Conservation (phyloP, 2,113 vertebrate species). For the Leptocoma aspasia region DNA sequence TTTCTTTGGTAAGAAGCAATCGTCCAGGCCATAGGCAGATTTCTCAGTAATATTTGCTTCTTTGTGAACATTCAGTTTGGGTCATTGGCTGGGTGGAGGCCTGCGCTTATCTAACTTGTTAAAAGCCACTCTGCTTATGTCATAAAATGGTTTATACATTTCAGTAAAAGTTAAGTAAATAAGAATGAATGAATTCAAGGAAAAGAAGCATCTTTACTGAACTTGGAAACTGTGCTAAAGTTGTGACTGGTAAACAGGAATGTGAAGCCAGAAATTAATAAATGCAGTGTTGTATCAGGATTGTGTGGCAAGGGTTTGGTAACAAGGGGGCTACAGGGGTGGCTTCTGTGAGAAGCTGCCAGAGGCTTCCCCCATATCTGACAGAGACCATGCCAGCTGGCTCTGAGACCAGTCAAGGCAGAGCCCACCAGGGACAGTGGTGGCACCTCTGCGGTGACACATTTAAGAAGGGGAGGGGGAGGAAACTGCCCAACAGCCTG, state of each 20-base stretch:
- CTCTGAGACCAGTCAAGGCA: fast-evolving
- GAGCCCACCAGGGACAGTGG: background rate
- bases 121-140: background rate
- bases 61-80: background rate
- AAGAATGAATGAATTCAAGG: background rate
- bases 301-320: background rate
- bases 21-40: background rate
- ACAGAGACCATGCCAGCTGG: no score
- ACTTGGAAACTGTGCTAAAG: background rate
- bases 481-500: no score
- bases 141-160: background rate
- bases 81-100: background rate
- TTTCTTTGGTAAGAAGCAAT: background rate
- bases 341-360: background rate
- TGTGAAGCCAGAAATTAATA: background rate
- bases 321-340: no score
- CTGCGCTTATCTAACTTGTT: background rate
- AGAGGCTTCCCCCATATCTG: background rate
- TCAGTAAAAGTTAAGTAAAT: background rate
- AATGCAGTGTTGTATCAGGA: background rate
- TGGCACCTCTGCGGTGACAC: fast-evolving
- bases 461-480: background rate
- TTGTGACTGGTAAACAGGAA: background rate
- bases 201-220: background rate
- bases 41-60: background rate